Conservation (phyloP, 2,888 invertebrate genomes). For the Euzophera pinguis region DNA sequence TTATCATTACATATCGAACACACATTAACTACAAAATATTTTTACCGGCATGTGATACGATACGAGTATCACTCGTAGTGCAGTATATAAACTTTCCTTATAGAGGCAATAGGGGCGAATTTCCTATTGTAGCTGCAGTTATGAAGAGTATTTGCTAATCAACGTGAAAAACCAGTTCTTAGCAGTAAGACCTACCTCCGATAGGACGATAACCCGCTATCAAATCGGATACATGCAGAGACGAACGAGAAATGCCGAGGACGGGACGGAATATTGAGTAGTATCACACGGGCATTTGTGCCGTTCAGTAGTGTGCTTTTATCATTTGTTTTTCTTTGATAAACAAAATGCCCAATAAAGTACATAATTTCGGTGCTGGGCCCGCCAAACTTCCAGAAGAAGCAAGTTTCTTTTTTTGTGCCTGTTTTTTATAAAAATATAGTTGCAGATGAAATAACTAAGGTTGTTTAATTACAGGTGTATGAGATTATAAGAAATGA, state of each 20-base stretch:
- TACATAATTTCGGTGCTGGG: conserved; percentile 95
- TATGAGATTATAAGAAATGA: conserved; percentile 90
- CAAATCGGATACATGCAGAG: conserved; percentile 6
- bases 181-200: too few species aligned
- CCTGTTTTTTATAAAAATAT: too few species aligned
- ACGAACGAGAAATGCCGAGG: neutral
- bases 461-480: conserved; percentile 81
- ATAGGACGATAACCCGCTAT: conserved; percentile 19
- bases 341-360: conserved; percentile 57
- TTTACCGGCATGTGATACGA: too few species aligned
- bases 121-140: too few species aligned
- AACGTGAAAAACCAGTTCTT: too few species aligned
- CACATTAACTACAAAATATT: too few species aligned
- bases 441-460: too few species aligned
- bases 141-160: too few species aligned
- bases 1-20: too few species aligned
- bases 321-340: conserved; percentile 11
- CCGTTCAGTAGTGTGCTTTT: conserved; percentile 22
- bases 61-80: too few species aligned
- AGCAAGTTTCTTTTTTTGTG: conserved; percentile 74
- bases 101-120: too few species aligned
- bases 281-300: conserved; percentile 12
- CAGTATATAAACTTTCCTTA: too few species aligned
- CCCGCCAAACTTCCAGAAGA: conserved; percentile 96
- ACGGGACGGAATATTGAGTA: conserved; percentile 1